These are phyloP conservation scores for Meriones unguiculatus DNA, from an alignment of 2,113 vertebrate species.

Conservation along the genomic window DNA sequence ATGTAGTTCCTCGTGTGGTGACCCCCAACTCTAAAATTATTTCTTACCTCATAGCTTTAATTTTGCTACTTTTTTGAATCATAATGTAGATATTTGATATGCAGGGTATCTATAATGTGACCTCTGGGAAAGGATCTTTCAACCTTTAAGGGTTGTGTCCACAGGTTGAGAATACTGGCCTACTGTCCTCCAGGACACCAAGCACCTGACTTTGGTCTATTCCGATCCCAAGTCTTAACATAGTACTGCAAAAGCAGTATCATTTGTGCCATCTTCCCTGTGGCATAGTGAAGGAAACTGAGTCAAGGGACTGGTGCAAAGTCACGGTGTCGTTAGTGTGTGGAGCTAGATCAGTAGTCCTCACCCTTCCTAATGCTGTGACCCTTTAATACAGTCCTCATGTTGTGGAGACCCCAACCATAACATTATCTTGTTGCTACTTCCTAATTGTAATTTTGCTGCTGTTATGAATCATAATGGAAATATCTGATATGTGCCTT, in stretches of 20 bases:
- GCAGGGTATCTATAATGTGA: neutral
- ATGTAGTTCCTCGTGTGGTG: neutral
- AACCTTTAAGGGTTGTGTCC: neutral
- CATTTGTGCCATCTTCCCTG: neutral
- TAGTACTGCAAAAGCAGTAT: neutral
- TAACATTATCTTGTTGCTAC: neutral
- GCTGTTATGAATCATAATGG: neutral
- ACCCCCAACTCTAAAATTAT: neutral
- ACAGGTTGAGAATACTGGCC: neutral
- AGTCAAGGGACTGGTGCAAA: neutral
- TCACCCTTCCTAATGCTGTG: neutral
- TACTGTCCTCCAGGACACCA: neutral
- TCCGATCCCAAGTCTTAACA: neutral
- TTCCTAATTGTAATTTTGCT: neutral
- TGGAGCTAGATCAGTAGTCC: neutral
- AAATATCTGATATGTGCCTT: neutral
- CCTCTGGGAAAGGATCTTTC: neutral
- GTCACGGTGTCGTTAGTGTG: neutral
- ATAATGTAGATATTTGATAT: neutral
- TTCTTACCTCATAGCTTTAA: neutral
- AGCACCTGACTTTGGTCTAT: neutral
- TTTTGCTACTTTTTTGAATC: neutral
- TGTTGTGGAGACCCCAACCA: neutral
- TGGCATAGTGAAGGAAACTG: neutral
- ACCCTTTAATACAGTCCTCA: neutral